Base-by-base conservation (phyloP, 2,797 vertebrate genomes). In the Bradypus variegatus region DNA sequence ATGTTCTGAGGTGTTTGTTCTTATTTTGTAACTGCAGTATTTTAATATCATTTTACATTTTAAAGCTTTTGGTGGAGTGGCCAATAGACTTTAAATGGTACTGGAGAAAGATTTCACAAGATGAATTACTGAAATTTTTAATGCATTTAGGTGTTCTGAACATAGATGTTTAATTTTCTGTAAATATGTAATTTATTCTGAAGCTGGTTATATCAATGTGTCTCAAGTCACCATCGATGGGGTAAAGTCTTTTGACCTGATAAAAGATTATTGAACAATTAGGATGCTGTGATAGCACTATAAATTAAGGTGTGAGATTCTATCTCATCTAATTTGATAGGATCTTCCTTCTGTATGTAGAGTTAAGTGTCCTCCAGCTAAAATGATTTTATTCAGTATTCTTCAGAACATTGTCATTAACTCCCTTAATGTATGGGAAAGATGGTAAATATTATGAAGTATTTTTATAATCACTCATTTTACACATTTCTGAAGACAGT, bases 391-490 rank as follows among this genome's bases (percentile, higher is more conserved):
- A 80, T 76, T 91, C 45, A 75, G 8, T 58, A 75, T 84, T 87
- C 38, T 11, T 76, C 33, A 93, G 64, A 78, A 36, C 38, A 45
- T 86, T 82, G 27, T 90, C 90, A 76, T 55, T 79, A 67, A 27
- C 23, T 55, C 48, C 18, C 19, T 80, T 93, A 86, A 81, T 62
- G 53, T 65, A 38, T 73, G 72, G 80, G 89, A 58, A 93, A 65
- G 62, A 92, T 92, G 77, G 83, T 48, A 91, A 83, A 84, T 81
- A 88, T 64, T 92, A 65, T 25, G 29, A 89, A 70, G 18, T 79
- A 75, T 85, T 93, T 93, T 95, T 91, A 92, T 81, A 90, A 93
- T 75, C 84, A 90, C 73, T 95, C 60, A 87, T 85, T 94, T 91
- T 85, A 86, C 11, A 77, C 62, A 92, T 93, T 93, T 93, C 89